phyloP scores from a whole-genome alignment of 2,797 vertebrate species.

The Brachyalestes nurse region DNA sequence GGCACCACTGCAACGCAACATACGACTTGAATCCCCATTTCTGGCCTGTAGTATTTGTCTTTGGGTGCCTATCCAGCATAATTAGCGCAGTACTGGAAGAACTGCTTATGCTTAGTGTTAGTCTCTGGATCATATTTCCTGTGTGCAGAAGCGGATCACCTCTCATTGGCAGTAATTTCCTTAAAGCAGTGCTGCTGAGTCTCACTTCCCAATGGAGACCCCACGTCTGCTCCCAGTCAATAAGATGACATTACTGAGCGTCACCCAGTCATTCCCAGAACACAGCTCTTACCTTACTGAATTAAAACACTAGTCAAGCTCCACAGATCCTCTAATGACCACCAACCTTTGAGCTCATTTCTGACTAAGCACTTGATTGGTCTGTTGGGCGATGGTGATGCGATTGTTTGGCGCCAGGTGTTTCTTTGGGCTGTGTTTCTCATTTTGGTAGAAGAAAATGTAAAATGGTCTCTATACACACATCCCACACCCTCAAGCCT shows the following conservation, averaged over 20 bases:
- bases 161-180: constrained; percentile 15
- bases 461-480: constrained; percentile 22
- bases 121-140: neutral
- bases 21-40: no score
- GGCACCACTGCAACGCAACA: neutral
- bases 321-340: neutral
- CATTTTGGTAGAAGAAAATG: no score
- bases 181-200: neutral
- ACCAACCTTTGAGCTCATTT: neutral
- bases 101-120: neutral
- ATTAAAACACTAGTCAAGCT: constrained; percentile 14
- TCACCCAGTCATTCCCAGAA: constrained; percentile 31
- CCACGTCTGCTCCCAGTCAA: neutral
- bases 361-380: neutral
- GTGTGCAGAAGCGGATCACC: neutral
- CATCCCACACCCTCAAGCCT: neutral
- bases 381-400: neutral
- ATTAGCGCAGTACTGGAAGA: neutral
- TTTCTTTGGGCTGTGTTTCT: neutral
- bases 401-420: neutral
- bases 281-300: neutral
- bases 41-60: no score
- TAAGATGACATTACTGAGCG: neutral
- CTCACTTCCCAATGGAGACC: neutral
- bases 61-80: neutral